Evolutionary conservation across 92 coral and sea anemone species (phyloP).

Genomic region (Epizoanthus scotinus): DNA sequence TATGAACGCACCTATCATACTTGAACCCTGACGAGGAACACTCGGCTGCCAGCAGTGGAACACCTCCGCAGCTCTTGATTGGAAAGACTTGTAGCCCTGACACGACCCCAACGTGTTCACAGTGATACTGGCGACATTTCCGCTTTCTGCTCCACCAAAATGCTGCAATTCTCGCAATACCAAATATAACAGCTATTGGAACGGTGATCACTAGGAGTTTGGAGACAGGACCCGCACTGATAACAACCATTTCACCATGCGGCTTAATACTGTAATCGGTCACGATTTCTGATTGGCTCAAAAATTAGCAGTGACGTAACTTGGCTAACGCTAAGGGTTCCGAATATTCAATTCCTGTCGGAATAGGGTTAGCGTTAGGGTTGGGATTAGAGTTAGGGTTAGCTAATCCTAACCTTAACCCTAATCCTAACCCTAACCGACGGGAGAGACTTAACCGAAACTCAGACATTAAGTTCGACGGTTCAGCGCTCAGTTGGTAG

Average conservation of each 20-base stretch:
- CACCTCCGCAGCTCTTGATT: neutral
- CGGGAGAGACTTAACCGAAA: too few relatives aligned
- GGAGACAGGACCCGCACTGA: neutral
- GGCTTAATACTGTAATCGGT: too few relatives aligned
- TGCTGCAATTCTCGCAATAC: neutral
- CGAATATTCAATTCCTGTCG: too few relatives aligned
- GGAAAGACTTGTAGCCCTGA: neutral
- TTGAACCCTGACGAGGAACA: neutral
- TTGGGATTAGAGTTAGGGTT: too few relatives aligned
- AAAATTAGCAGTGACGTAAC: too few relatives aligned
- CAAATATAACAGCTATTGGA: neutral
- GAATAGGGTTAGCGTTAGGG: too few relatives aligned
- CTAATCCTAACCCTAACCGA: too few relatives aligned
- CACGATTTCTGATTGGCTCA: too few relatives aligned
- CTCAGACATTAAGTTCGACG: too few relatives aligned
- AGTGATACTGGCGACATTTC: neutral
- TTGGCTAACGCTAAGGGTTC: too few relatives aligned
- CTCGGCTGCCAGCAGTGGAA: neutral
- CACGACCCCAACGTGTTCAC: neutral
- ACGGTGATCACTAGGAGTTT: neutral
- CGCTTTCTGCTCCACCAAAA: slow-evolving; percentile 5
- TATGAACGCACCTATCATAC: slow-evolving; percentile 1
- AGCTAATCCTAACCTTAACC: too few relatives aligned
- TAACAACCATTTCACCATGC: neutral
- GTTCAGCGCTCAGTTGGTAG: too few relatives aligned